Conservation (phyloP, 2,888 invertebrate species). For the Dexiosoma caninum region DNA sequence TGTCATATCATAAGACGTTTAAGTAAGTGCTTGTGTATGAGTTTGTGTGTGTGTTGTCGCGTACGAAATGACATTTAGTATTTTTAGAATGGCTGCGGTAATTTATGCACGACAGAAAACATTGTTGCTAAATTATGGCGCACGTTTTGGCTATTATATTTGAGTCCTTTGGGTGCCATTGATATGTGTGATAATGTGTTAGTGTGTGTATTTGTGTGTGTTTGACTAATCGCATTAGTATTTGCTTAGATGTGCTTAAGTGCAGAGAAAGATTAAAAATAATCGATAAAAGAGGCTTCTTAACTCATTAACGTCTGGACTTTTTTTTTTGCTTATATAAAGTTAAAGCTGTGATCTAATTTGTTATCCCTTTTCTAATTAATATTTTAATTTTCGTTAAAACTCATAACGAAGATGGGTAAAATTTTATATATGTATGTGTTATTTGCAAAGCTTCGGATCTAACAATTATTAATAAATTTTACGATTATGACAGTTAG, state of each 20-base stretch:
- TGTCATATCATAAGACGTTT: conserved; percentile 14
- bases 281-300: background rate
- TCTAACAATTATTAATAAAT: no score
- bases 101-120: conserved; percentile 58
- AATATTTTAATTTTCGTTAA: no score
- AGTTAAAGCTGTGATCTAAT: no score
- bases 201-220: background rate
- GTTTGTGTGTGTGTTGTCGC: background rate
- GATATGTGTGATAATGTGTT: conserved; percentile 16
- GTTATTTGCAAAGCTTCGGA: no score
- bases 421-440: no score
- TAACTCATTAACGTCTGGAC: no score
- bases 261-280: conserved; percentile 8
- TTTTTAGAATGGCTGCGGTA: conserved; percentile 34
- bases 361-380: no score
- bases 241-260: background rate
- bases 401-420: no score
- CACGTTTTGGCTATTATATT: conserved; percentile 55
- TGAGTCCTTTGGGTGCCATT: conserved; percentile 18
- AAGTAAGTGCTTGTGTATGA: background rate
- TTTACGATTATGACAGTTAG: no score
- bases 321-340: no score
- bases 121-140: conserved; percentile 59
- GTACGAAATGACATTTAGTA: conserved; percentile 30
- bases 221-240: conserved; percentile 16